Evolutionary conservation across 1,140 invertebrate species (phyloP), one percentile per base, ranked within the genome.

Genomic region (Lordiphosa stackelbergi): DNA sequence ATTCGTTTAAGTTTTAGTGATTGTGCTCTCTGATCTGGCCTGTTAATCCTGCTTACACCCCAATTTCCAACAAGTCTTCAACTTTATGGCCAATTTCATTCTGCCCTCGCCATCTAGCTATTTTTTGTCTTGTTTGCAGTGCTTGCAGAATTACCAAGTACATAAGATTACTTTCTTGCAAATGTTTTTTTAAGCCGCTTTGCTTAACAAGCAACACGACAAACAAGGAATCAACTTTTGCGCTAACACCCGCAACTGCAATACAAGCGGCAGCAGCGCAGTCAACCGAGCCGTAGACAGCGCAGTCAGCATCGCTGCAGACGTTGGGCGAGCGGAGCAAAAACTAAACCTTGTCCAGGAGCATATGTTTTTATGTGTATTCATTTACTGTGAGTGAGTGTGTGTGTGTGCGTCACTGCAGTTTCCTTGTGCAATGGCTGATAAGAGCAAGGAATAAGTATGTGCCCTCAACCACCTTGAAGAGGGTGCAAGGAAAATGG

Each of bases 301-400:
- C 61, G 54, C 66, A 47, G 75, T 48, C 5, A 0, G 37, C 70
- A 45, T 43, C 55, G 66, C 45, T 36, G 65, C 13, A 36, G 22
- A 19, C 63, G 45, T 19, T 24, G 35, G 60, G 59, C 47, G 42
- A 43, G 43, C 53, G 59, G 28, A 58, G 31, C 19, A 40, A 41
- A 55, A 53, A 61, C 37, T 36, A 53, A 71, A 71, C 71, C 68
- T 58, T 45, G 66, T 63, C 35, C 71, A 47, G 64, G 59, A 77
- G 68, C 72, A 83, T 81, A 77, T 83, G 75, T 77, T 81, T 69
- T 75, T 72, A 69, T 81, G 72, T 81, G 53, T 51, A 42, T 42
- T n/a, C 22, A 31, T 22, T 16, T 9, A 43, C 51, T 12, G 42
- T 1, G 24, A 31, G n/a, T 4, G 16, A 1, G 6, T 47, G 22